phyloP scores from a whole-genome alignment of 2,888 invertebrate species.

The Lithosia quadra region DNA sequence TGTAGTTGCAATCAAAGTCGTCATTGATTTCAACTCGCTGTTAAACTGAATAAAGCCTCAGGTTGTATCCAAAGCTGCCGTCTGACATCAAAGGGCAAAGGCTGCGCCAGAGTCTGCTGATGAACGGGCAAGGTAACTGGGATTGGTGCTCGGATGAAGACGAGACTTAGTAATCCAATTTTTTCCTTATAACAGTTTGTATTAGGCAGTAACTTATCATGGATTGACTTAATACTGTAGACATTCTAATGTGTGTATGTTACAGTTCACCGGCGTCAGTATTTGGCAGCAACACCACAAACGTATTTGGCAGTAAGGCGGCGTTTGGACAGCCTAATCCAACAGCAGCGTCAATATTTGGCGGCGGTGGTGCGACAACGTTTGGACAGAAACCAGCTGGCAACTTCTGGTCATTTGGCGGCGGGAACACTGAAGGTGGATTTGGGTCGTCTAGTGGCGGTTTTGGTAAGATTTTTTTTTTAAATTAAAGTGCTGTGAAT shows the following conservation, averaged over 20 bases:
- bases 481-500: no score
- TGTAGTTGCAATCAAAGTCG: no score
- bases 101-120: no score
- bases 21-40: no score
- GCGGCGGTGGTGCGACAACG: slow-evolving; percentile 60
- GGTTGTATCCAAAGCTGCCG: no score
- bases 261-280: slow-evolving; percentile 68
- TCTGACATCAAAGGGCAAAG: no score
- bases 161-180: neutral
- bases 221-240: neutral
- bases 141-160: neutral
- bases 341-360: slow-evolving; percentile 71
- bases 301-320: slow-evolving; percentile 75
- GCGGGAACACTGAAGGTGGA: slow-evolving; percentile 57
- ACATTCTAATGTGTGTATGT: neutral
- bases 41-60: no score
- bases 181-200: no score
- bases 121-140: neutral
- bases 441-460: slow-evolving; percentile 66
- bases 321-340: slow-evolving; percentile 73
- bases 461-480: slow-evolving; percentile 65
- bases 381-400: slow-evolving; percentile 69
- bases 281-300: slow-evolving; percentile 67
- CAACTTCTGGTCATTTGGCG: slow-evolving; percentile 72
- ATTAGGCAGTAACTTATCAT: no score